Evolutionary conservation across 2,797 vertebrate genomes (phyloP), one percentile per base, ranked within the genome.

Genomic region (Galagoides demidoff): DNA sequence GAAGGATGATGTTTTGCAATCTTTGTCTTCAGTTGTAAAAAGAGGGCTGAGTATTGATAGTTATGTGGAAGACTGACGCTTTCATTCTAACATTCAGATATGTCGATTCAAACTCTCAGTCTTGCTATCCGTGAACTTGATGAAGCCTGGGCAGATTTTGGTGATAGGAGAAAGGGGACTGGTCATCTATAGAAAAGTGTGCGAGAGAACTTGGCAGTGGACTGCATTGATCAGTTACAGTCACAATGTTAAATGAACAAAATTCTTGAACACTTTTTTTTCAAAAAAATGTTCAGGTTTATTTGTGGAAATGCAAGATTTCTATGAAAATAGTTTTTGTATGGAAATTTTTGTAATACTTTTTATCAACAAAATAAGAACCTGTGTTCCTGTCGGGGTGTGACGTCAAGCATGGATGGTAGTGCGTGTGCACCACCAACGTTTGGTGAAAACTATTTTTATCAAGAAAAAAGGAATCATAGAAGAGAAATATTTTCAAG

Each of bases 311-410:
- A 99, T 99, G 99, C 99, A 99, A 99, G 98, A 99, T 99, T 99
- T 99, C 99, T 99, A 99, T 99, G 98, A 99, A 99, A 99, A 99
- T 99, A 98, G 98, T 99, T 99, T 99, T 99, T 99, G 99, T 99
- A 99, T 99, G 98, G 99, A 98, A 99, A 99, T 99, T 99, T 99
- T 99, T 99, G 99, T 99, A 99, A 99, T 99, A 99, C 99, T 99
- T 99, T 99, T 99, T 99, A 99, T 99, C 99, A 99, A 99, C 98
- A 98, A 99, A 99, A 98, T 98, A 98, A 97, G 98, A 99, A 98
- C 98, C 98, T 96, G 98, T 98, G 98, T 99, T 99, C 97, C 98
- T 85, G 96, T 98, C 98, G 98, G 97, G 98, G 98, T 99, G 98
- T 98, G 98, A 98, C 98, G 98, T 98, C 97, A 98, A 99, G 98